Evolutionary conservation across 2,797 vertebrate genomes (phyloP), one percentile per base, ranked within the genome.

Genomic region (Esox masquinongy): DNA sequence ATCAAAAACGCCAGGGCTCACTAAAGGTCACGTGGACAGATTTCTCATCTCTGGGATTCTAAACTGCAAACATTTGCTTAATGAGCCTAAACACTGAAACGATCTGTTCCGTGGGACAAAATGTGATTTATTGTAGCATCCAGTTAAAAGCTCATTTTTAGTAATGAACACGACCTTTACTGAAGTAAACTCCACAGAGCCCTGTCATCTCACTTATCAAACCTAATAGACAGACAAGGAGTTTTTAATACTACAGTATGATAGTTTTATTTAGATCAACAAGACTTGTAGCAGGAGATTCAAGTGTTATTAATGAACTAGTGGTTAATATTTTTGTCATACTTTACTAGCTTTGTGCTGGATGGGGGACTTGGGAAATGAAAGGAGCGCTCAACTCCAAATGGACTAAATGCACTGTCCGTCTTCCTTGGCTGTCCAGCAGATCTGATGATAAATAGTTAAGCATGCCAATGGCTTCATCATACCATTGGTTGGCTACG

Each of bases 131-230:
- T 77, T 64, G 24, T 43, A 24, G 6, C 81, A 87, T 85, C 86
- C 90, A 88, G 86, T 92, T 89, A 89, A 92, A 91, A 84, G 80
- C 80, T 90, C 82, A 85, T 82, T 81, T 84, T 89, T 80, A 83
- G 78, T 89, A 89, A 92, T 91, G 85, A 84, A 85, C 53, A 61
- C 22, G 79, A 85, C 77, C 72, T 80, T 74, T 68, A 73, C 87
- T 87, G 80, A 82, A 85, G 74, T 78, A 72, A 77, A 83, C 68
- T 76, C 74, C 31, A 15, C 26, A 68, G 51, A 50, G 26, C 51
- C 11, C n/a, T n/a, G 69, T 74, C 51, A 79, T 83, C 72, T 76
- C 22, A 61, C 22, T 61, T 61, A 24, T 61, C 11, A 12, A 61
- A 26, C 56, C 24, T 61, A 24, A 70, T 77, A 56, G 39, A 36